Conservation (phyloP, 2,797 vertebrate genomes). For the Sebastes iracundus region DNA sequence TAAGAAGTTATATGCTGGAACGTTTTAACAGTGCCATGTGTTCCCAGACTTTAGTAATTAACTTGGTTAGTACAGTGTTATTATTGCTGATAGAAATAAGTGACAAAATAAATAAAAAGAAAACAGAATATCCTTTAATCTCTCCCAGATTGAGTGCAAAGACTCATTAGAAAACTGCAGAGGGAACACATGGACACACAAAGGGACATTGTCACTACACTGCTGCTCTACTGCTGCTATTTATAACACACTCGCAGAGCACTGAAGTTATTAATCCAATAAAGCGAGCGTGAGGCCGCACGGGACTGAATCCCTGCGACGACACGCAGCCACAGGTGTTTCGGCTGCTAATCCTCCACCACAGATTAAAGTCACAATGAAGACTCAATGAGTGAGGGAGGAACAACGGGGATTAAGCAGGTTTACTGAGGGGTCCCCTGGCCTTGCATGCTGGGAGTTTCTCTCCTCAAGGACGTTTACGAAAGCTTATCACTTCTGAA, state of each 20-base stretch:
- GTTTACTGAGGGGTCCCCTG: not conserved
- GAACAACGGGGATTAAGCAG: slow-evolving; percentile 22
- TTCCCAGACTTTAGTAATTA: not conserved
- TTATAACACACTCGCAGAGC: not conserved
- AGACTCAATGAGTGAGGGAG: not conserved
- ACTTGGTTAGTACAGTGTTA: not conserved
- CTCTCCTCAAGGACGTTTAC: not conserved
- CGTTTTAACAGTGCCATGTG: not conserved
- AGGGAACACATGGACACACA: not conserved
- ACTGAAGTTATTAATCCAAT: slow-evolving; percentile 40
- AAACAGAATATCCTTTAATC: not conserved
- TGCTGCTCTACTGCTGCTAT: slow-evolving; percentile 6
- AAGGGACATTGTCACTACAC: not conserved
- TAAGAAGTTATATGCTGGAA: not conserved
- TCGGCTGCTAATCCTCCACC: slow-evolving; percentile 35
- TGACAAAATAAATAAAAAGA: not conserved
- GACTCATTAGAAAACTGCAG: not conserved
- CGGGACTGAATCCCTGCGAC: slow-evolving; percentile 2
- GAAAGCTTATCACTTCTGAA: not conserved
- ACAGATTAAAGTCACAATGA: slow-evolving; percentile 47
- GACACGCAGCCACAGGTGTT: slow-evolving; percentile 38
- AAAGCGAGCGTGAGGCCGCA: slow-evolving; percentile 23
- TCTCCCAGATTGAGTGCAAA: not conserved
- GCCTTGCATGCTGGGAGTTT: not conserved
- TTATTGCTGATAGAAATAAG: not conserved